Percentiles rank a stretch among this genome's conserved stretches.
These are phyloP conservation scores for Erythrolamprus reginae DNA, from an alignment of 2,113 vertebrate species.

Conservation along the genomic window DNA sequence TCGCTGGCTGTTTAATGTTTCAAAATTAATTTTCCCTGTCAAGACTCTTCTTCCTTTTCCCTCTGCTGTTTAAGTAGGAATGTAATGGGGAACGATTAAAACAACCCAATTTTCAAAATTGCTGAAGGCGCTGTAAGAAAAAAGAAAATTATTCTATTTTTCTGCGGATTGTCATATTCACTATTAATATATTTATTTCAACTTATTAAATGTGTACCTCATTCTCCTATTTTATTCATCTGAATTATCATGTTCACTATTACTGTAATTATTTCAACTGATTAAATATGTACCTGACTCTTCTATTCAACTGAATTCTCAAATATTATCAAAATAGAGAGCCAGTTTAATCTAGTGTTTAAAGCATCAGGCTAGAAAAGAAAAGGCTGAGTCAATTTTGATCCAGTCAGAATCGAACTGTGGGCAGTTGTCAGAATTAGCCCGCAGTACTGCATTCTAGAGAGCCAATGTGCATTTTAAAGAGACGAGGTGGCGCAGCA, in stretches of 20 bases:
- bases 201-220: background rate
- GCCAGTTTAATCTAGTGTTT: background rate
- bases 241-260: background rate
- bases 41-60: slow-evolving; percentile 61
- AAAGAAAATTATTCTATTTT: slow-evolving; percentile 38
- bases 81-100: slow-evolving; percentile 67
- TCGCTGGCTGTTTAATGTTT: slow-evolving; percentile 40
- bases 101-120: slow-evolving; percentile 58
- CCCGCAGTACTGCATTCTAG: too few relatives aligned
- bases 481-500: too few relatives aligned
- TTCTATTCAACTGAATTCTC: background rate
- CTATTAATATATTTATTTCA: background rate
- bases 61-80: slow-evolving; percentile 63
- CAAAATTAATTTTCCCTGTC: slow-evolving; percentile 66
- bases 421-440: too few relatives aligned
- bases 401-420: too few relatives aligned
- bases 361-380: background rate
- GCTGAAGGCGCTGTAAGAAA: slow-evolving; percentile 47
- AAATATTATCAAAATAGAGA: background rate
- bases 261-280: background rate
- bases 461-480: too few relatives aligned
- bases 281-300: background rate
- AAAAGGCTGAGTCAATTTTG: too few relatives aligned
- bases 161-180: background rate
- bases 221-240: background rate